phyloP scores from a whole-genome alignment of 1,140 invertebrate species.

The Agraylea sexmaculata region DNA sequence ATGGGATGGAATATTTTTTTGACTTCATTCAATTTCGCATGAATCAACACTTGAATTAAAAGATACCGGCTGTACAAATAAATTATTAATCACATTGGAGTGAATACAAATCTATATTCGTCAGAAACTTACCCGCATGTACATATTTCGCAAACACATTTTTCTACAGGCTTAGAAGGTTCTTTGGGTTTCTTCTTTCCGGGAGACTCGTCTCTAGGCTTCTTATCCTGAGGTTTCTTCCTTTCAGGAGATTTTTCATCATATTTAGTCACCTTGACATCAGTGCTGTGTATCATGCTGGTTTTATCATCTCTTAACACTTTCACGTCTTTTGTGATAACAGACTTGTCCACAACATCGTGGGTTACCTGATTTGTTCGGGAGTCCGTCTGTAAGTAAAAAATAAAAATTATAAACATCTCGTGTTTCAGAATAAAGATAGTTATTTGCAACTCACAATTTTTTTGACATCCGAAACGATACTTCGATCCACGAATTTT shows the following conservation, averaged over 20 bases:
- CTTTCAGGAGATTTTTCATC: slow-evolving; percentile 11
- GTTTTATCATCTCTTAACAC: slow-evolving; percentile 34
- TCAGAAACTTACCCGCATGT: slow-evolving; percentile 72
- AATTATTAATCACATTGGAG: slow-evolving; percentile 18
- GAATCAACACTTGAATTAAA: too few relatives aligned
- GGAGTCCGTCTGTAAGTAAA: slow-evolving; percentile 34
- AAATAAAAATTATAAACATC: slow-evolving; percentile 4
- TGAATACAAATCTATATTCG: too few relatives aligned
- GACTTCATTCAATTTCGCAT: too few relatives aligned
- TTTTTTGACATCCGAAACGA: slow-evolving; percentile 38
- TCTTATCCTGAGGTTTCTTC: slow-evolving; percentile 6
- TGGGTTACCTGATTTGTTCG: slow-evolving; percentile 30
- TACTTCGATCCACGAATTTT: slow-evolving; percentile 38
- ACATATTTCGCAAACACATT: slow-evolving; percentile 81
- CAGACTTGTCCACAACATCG: slow-evolving; percentile 36
- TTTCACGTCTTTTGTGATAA: slow-evolving; percentile 31
- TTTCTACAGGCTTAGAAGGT: slow-evolving; percentile 45
- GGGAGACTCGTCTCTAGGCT: slow-evolving; percentile 23
- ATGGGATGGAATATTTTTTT: too few relatives aligned
- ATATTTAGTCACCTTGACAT: slow-evolving; percentile 29
- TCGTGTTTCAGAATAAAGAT: slow-evolving; percentile 1
- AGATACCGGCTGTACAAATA: too few relatives aligned
- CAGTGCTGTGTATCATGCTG: slow-evolving; percentile 35
- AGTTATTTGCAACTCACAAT: slow-evolving; percentile 30
- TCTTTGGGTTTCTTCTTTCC: slow-evolving; percentile 25